Conservation (phyloP, 2,888 invertebrate genomes). For the Monopis laevigella region DNA sequence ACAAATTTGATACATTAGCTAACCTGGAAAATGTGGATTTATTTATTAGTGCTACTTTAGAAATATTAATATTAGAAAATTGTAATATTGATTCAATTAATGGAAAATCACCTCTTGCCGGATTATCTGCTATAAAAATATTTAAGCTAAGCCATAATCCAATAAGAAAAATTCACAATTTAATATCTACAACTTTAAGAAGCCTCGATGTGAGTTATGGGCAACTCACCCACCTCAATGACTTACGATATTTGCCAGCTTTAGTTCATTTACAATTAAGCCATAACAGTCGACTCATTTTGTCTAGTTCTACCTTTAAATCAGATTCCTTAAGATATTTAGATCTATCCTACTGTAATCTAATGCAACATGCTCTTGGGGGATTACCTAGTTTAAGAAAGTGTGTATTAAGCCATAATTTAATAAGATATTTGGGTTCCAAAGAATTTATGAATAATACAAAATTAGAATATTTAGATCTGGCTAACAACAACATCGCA, state of each 20-base stretch:
- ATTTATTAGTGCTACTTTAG: conserved; percentile 67
- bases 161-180: conserved; percentile 43
- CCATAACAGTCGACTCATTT: conserved; percentile 66
- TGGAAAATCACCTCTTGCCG: conserved; percentile 55
- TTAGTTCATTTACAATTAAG: conserved; percentile 70
- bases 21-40: conserved; percentile 55
- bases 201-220: conserved; percentile 69
- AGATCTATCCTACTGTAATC: conserved; percentile 71
- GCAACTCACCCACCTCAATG: conserved; percentile 55
- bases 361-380: conserved; percentile 67
- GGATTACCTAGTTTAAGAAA: conserved; percentile 70
- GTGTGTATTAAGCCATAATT: conserved; percentile 70
- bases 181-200: conserved; percentile 59
- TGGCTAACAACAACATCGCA: conserved; percentile 74
- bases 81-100: conserved; percentile 69
- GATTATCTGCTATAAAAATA: conserved; percentile 59
- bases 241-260: conserved; percentile 66
- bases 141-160: conserved; percentile 65
- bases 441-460: conserved; percentile 71
- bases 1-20: conserved; percentile 65
- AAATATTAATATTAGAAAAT: conserved; percentile 67
- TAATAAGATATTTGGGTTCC: conserved; percentile 65
- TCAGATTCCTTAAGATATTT: conserved; percentile 63
- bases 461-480: conserved; percentile 67
- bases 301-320: conserved; percentile 47